phyloP scores from a whole-genome alignment of 2,113 vertebrate species.

The Zapus hudsonius region DNA sequence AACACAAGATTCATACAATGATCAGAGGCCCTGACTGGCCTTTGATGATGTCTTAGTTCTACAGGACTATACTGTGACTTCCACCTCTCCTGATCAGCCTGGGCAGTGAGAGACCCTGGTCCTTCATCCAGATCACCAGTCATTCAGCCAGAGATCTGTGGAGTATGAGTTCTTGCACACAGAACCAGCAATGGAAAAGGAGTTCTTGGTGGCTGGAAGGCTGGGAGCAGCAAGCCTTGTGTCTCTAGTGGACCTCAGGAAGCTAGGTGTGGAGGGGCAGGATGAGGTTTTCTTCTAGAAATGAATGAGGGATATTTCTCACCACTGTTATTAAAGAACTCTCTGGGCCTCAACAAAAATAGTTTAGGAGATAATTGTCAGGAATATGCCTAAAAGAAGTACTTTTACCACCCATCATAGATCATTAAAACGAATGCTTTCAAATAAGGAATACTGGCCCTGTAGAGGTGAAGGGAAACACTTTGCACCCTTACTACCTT shows the following conservation, averaged over 20 bases:
- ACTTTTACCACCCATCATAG: neutral
- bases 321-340: slow-evolving; percentile 36
- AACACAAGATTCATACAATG: neutral
- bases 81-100: neutral
- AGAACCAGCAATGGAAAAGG: neutral
- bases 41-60: neutral
- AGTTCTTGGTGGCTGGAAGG: neutral
- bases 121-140: neutral
- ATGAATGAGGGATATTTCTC: neutral
- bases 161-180: neutral
- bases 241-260: neutral
- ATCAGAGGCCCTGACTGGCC: neutral
- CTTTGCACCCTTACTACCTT: neutral
- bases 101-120: neutral
- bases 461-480: neutral
- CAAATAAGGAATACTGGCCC: neutral
- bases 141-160: neutral
- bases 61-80: neutral
- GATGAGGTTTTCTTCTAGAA: too few relatives aligned
- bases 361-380: too few relatives aligned
- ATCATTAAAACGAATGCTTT: slow-evolving; percentile 42
- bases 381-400: neutral
- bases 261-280: too few relatives aligned
- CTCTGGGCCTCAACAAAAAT: neutral
- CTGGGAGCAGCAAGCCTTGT: neutral